Evolutionary conservation across 2,888 invertebrate genomes (phyloP).

Genomic region (Troglohyphantes excavatus): DNA sequence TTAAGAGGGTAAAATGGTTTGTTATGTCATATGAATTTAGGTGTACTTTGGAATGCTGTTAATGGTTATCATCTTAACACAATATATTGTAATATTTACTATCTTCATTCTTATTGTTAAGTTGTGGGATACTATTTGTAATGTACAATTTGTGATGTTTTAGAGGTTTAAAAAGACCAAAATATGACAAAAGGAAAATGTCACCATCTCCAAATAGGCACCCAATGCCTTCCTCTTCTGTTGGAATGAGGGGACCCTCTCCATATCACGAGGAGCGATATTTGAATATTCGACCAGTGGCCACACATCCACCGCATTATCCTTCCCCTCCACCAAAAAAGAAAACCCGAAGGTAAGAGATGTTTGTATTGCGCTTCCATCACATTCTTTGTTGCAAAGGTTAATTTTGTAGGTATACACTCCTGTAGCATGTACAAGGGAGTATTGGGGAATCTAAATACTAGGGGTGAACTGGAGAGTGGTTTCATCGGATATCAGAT

Average conservation of each 20-base stretch:
- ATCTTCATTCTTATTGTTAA: neutral
- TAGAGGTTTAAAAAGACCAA: constrained; percentile 27
- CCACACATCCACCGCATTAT: constrained; percentile 4
- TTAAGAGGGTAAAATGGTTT: no score
- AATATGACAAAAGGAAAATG: constrained; percentile 52
- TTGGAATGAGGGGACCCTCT: neutral
- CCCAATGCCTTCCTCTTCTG: constrained; percentile 8
- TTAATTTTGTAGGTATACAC: no score
- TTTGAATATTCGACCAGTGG: constrained; percentile 7
- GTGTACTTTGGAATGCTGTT: neutral
- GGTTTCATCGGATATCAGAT: no score
- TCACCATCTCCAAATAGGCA: constrained; percentile 29
- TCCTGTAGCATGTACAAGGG: no score
- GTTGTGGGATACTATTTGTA: neutral
- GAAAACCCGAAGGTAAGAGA: constrained; percentile 29
- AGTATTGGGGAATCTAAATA: no score
- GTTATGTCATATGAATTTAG: neutral
- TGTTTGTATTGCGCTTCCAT: no score
- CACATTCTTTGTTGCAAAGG: no score
- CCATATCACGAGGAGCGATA: constrained; percentile 47
- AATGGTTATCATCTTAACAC: neutral
- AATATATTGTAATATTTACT: neutral
- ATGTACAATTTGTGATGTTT: no score
- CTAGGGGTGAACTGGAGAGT: no score
- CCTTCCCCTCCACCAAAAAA: constrained; percentile 29